A percentile compares a stretch with the other conserved stretches of the same genome.
These are phyloP conservation scores for Catagonus wagneri DNA, from an alignment of 2,113 vertebrate genomes.

Conservation along the genomic window DNA sequence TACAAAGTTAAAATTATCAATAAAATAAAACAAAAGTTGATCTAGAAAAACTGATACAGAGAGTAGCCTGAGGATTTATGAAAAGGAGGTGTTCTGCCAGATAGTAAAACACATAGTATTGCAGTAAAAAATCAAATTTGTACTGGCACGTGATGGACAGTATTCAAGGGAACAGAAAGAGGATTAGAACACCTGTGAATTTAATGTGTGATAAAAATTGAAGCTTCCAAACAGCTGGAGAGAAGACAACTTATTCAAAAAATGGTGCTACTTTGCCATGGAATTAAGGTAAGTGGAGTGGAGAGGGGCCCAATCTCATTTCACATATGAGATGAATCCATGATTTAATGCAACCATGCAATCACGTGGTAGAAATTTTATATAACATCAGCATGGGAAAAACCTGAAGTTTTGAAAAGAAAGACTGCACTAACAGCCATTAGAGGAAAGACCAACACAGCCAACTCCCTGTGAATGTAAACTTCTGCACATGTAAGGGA, in stretches of 20 bases:
- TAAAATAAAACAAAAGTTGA: not conserved
- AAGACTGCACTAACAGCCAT: not conserved
- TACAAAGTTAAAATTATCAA: not conserved
- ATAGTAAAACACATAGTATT: not conserved
- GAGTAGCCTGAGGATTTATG: not conserved
- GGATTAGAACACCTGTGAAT: not conserved
- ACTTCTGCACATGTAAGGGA: not conserved
- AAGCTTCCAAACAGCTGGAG: not conserved
- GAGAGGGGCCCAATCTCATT: not conserved
- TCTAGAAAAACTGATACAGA: constrained; percentile 18
- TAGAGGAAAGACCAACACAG: not conserved
- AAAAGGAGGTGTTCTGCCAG: not conserved
- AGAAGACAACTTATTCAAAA: not conserved
- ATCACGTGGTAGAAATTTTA: not conserved
- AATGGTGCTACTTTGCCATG: not conserved
- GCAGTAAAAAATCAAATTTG: not conserved
- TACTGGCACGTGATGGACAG: not conserved
- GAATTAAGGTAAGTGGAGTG: no score
- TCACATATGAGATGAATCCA: not conserved
- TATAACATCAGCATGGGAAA: not conserved
- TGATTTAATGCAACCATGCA: not conserved
- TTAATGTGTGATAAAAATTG: not conserved
- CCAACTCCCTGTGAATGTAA: not conserved
- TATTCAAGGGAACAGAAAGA: constrained; percentile 9
- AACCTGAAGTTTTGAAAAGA: constrained; percentile 12